Evolutionary conservation across 2,888 invertebrate genomes (phyloP).

Genomic region (Drosophila pseudotalamancana): DNA sequence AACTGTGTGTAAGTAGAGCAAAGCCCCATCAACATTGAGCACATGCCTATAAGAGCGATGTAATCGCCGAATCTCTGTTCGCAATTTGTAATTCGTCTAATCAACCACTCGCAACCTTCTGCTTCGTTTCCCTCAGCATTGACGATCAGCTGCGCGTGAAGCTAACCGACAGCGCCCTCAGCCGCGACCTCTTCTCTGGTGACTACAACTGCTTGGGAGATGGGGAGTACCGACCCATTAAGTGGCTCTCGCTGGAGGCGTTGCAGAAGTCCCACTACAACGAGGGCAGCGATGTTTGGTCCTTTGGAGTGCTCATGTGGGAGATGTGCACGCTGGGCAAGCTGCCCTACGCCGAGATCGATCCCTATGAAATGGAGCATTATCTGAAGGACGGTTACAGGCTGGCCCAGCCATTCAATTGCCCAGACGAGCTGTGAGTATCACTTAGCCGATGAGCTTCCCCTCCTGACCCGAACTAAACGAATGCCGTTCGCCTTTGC

Average conservation of each 20-base stretch:
- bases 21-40: constrained; percentile 1
- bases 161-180: constrained; percentile 94
- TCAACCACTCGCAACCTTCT: not conserved
- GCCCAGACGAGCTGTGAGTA: constrained; percentile 98
- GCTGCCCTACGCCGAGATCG: constrained; percentile 95
- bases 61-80: not conserved
- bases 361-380: constrained; percentile 95
- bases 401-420: constrained; percentile 95
- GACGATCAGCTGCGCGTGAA: constrained; percentile 92
- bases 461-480: not conserved
- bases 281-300: constrained; percentile 97
- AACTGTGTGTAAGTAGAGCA: constrained; percentile 93
- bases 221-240: constrained; percentile 96
- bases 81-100: constrained; percentile 13
- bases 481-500: not conserved
- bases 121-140: constrained; percentile 85
- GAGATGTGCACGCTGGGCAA: constrained; percentile 96
- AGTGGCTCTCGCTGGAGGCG: constrained; percentile 96
- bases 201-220: constrained; percentile 97
- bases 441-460: constrained; percentile 86
- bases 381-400: constrained; percentile 95
- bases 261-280: constrained; percentile 92
- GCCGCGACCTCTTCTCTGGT: constrained; percentile 95
- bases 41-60: not conserved
- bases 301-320: constrained; percentile 97